Conservation (phyloP, 2,113 vertebrate species). For the Rhinichthys klamathensis region DNA sequence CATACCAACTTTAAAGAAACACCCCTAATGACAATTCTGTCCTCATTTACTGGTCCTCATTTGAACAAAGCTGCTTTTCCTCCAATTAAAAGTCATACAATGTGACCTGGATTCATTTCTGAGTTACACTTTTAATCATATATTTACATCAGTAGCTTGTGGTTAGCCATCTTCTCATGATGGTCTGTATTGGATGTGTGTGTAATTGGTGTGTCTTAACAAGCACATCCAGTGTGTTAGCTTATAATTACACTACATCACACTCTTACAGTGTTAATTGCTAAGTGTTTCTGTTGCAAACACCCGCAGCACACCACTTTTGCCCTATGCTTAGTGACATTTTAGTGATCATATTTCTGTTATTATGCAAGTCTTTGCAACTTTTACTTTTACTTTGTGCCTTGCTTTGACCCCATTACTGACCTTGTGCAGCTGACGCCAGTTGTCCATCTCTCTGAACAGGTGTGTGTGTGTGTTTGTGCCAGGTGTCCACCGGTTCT, state of each 20-base stretch:
- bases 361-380: neutral
- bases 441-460: constrained; percentile 21
- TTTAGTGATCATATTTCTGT: neutral
- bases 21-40: neutral
- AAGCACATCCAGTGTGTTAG: neutral
- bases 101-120: neutral
- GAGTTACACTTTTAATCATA: neutral
- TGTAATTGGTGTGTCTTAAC: neutral
- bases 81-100: neutral
- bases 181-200: neutral
- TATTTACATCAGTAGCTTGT: neutral
- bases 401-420: neutral
- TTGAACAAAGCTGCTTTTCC: neutral
- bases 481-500: constrained; percentile 37
- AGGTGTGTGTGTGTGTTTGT: constrained; percentile 27
- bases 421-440: constrained; percentile 28
- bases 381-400: neutral
- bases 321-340: neutral
- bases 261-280: neutral
- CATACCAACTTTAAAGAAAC: neutral
- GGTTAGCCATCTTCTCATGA: neutral
- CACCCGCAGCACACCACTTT: neutral
- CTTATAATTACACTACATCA: neutral
- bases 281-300: neutral
- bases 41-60: neutral